Evolutionary conservation across 64 coral and sea anemone species (phyloP).

Genomic region (Montipora efflorescens): DNA sequence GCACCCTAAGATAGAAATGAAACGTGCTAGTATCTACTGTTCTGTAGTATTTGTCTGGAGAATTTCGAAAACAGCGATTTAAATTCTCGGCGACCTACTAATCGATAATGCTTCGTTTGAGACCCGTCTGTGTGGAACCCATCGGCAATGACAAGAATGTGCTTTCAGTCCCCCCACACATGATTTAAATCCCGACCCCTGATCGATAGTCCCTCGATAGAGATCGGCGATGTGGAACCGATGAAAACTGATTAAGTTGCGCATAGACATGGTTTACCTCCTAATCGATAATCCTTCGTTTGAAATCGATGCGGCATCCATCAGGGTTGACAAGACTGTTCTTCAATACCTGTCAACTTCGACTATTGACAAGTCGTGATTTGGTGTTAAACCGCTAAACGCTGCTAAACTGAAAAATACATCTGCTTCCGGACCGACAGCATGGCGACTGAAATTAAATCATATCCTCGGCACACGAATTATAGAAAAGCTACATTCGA

Average conservation of each 20-base stretch:
- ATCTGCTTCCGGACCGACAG: slow-evolving; percentile 43
- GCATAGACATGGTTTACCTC: too few relatives aligned
- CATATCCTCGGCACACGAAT: neutral
- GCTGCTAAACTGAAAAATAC: neutral
- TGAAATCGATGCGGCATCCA: neutral
- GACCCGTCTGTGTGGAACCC: neutral
- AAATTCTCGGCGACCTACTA: neutral
- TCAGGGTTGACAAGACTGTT: neutral
- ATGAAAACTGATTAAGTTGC: too few relatives aligned
- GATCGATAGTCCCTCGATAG: too few relatives aligned
- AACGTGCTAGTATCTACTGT: too few relatives aligned
- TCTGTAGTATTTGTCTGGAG: too few relatives aligned
- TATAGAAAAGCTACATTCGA: too few relatives aligned
- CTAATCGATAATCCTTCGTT: neutral
- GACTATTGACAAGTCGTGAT: slow-evolving; percentile 32
- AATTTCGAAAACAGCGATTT: too few relatives aligned
- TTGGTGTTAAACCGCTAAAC: slow-evolving; percentile 38
- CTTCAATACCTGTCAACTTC: slow-evolving; percentile 17
- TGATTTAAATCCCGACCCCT: too few relatives aligned
- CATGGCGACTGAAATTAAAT: slow-evolving; percentile 7
- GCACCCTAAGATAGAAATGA: too few relatives aligned
- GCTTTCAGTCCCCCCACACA: neutral
- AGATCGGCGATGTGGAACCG: too few relatives aligned
- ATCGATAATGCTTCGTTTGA: neutral
- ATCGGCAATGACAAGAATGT: neutral